Conservation (phyloP, 2,797 vertebrate genomes). For the Danio kyathit region DNA sequence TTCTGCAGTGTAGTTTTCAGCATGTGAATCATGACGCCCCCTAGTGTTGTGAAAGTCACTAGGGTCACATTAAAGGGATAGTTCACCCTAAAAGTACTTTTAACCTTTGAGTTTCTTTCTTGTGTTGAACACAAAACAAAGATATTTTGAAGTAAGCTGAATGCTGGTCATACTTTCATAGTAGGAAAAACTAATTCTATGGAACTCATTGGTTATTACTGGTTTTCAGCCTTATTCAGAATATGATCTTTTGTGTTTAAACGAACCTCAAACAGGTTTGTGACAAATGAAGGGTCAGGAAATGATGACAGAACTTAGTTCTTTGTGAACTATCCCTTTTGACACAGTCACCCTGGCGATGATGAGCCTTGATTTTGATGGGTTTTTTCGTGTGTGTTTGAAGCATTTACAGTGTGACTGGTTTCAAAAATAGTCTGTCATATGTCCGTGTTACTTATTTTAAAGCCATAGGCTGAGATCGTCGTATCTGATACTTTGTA, state of each 20-base stretch:
- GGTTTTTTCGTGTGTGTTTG: conserved; percentile 16
- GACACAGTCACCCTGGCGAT: not conserved
- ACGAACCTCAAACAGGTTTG: no score
- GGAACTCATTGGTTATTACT: no score
- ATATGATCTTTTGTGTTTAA: no score
- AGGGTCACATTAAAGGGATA: not conserved
- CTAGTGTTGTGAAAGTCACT: not conserved
- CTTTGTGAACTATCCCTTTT: not conserved
- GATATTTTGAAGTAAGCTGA: no score
- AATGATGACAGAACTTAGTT: no score
- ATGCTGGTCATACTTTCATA: no score
- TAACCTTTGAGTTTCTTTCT: no score
- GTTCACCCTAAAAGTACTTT: no score
- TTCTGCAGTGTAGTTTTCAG: not conserved
- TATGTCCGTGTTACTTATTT: conserved; percentile 19
- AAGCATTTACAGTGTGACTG: conserved; percentile 15
- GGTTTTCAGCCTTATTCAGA: no score
- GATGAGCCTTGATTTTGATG: conserved; percentile 2
- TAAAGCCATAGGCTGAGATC: conserved; percentile 38
- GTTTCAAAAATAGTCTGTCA: conserved; percentile 13
- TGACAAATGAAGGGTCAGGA: no score
- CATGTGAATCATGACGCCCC: not conserved
- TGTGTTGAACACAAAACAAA: no score
- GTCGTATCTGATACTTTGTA: conserved; percentile 8
- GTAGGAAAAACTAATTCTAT: no score